Evolutionary conservation across 2,113 vertebrate genomes (phyloP).

Genomic region (Dasyprocta punctata): DNA sequence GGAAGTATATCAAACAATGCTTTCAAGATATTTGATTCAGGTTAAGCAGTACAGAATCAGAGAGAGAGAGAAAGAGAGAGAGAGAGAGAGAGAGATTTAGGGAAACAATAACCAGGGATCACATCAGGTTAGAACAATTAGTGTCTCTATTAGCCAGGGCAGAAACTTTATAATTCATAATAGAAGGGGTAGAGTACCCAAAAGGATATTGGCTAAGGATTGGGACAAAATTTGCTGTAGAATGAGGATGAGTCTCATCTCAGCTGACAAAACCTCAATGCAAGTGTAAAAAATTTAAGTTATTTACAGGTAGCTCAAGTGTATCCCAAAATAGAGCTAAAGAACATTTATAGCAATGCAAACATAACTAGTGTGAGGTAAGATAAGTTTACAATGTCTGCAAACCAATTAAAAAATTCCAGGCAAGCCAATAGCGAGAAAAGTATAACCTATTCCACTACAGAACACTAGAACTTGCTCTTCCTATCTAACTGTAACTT

Average conservation of each 20-base stretch:
- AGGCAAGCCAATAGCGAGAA: background rate
- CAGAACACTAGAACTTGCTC: background rate
- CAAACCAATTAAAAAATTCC: background rate
- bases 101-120: background rate
- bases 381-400: background rate
- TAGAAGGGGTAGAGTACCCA: no score
- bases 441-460: background rate
- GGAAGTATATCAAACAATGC: background rate
- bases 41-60: background rate
- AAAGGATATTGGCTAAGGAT: background rate
- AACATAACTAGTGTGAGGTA: background rate
- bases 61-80: background rate
- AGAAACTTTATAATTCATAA: background rate
- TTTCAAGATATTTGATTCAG: background rate
- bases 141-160: background rate
- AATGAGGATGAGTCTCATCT: background rate
- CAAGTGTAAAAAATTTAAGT: background rate
- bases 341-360: background rate
- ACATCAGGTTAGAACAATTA: background rate
- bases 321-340: background rate
- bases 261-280: background rate
- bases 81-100: background rate
- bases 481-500: background rate
- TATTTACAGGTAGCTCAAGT: background rate
- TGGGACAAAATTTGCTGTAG: background rate